Evolutionary conservation across 2,797 vertebrate species (phyloP), one percentile per base, ranked within the genome.

Genomic region (Micrastur ruficollis): DNA sequence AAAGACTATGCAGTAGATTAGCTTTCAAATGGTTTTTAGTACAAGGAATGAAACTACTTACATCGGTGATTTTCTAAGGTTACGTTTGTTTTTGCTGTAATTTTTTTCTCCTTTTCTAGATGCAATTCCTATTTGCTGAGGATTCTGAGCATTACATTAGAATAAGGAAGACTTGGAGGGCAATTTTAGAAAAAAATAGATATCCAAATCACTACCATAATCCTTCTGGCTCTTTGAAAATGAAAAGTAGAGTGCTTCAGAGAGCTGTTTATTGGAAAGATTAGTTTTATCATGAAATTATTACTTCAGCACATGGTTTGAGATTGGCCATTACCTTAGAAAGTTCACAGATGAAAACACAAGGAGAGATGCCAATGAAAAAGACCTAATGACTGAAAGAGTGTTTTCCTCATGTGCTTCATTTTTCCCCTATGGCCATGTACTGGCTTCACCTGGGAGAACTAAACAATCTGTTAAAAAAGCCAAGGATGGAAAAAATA

Each of bases 21-120:
- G 68, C 93, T 96, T 97, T 82, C 75, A 96, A 93, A 96, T 93
- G 75, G 27, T 50, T 96, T 96, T 94, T 88, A 74, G 78, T 93
- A 91, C 46, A 86, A 59, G 72, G 73, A 95, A 94, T 72, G 67
- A 92, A 97, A 81, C 74, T 79, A 86, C 73, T 96, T 93, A 61
- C 42, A 76, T 47, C 23, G 16, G 52, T 93, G 73, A 85, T 95
- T 97, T 95, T 85, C 55, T 81, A 67, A 87, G 55, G 67, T 94
- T 95, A 68, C 59, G 34, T 94, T 96, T 89, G 61, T 5, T 84
- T 96, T 93, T 56, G 49, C 46, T 21, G 1, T 66, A 32, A 40
- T 83, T 84, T 87, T 61, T 80, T 63, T 8, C 20, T 53, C 8
- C 14, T 84, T 31, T 94, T 84, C n/a, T 46, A 81, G 68, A 62